These are phyloP conservation scores for Phenganax subtilis DNA, from an alignment of 92 coral and sea anemone genomes.

Conservation along the genomic window DNA sequence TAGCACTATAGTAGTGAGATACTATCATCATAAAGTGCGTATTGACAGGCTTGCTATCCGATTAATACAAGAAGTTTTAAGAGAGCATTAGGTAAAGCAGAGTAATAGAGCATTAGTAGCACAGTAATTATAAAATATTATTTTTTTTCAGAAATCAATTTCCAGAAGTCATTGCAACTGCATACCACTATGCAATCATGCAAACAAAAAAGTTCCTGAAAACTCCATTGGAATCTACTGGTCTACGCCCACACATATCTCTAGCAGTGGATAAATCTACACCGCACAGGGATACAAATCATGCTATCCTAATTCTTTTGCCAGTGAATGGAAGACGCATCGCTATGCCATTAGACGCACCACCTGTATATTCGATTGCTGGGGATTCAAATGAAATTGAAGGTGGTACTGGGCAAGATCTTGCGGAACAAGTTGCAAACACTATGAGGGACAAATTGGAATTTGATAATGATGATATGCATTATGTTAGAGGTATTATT, in stretches of 20 bases:
- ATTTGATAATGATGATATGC: slow-evolving; percentile 18
- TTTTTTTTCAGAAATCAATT: slow-evolving; percentile 8
- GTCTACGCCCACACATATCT: slow-evolving; percentile 33
- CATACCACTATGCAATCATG: slow-evolving; percentile 24
- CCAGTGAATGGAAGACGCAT: slow-evolving; percentile 27
- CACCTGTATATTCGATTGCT: slow-evolving; percentile 19
- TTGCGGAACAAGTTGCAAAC: slow-evolving; percentile 20
- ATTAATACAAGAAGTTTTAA: too few relatives aligned
- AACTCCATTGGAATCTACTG: slow-evolving; percentile 23
- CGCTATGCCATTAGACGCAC: slow-evolving; percentile 28
- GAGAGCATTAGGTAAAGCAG: too few relatives aligned
- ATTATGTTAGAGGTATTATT: slow-evolving; percentile 27
- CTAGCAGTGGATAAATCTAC: slow-evolving; percentile 27
- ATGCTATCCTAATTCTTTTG: slow-evolving; percentile 14
- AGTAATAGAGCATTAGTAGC: too few relatives aligned
- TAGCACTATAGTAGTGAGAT: too few relatives aligned
- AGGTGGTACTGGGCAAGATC: slow-evolving; percentile 25
- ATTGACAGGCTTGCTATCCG: too few relatives aligned
- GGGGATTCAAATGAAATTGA: slow-evolving; percentile 22
- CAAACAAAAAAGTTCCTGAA: slow-evolving; percentile 21
- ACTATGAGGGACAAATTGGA: slow-evolving; percentile 20
- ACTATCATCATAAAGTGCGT: too few relatives aligned
- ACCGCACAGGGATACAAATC: slow-evolving; percentile 28
- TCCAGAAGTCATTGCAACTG: slow-evolving; percentile 22
- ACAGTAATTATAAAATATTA: too few relatives aligned